phyloP scores from a whole-genome alignment of 30 jellyfish, hydroid and myxozoan species.

The Hydractinia echinata region DNA sequence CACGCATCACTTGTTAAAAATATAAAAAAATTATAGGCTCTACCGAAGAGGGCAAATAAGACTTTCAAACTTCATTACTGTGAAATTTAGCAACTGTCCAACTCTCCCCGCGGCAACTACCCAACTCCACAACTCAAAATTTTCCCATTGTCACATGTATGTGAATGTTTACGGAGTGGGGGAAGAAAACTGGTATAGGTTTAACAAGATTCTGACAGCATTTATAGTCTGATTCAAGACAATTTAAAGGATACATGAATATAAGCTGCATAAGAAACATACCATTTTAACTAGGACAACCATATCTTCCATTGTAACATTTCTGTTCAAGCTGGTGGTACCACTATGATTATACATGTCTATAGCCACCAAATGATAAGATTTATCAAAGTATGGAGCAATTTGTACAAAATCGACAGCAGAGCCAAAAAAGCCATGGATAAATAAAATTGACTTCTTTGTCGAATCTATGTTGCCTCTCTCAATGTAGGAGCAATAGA shows the following conservation, averaged over 20 bases:
- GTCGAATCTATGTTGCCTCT: constrained; percentile 11
- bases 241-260: background rate
- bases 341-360: constrained; percentile 27
- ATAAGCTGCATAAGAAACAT: constrained; percentile 5
- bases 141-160: too few relatives aligned
- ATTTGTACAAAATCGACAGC: background rate
- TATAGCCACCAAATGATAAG: constrained; percentile 28
- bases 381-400: constrained; percentile 12
- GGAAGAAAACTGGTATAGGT: background rate
- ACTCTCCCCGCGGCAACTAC: too few relatives aligned
- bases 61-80: too few relatives aligned
- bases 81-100: too few relatives aligned
- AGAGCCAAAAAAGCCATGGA: constrained; percentile 28
- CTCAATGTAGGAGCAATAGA: constrained; percentile 19
- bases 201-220: background rate
- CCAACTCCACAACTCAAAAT: too few relatives aligned
- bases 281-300: constrained; percentile 13
- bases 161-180: too few relatives aligned
- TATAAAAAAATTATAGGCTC: too few relatives aligned
- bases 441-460: background rate
- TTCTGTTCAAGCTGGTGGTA: background rate
- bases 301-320: constrained; percentile 9
- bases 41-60: too few relatives aligned
- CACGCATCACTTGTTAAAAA: too few relatives aligned
- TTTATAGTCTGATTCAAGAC: background rate